phyloP scores from a whole-genome alignment of 2,888 invertebrate species.

The Apotomis capreana region DNA sequence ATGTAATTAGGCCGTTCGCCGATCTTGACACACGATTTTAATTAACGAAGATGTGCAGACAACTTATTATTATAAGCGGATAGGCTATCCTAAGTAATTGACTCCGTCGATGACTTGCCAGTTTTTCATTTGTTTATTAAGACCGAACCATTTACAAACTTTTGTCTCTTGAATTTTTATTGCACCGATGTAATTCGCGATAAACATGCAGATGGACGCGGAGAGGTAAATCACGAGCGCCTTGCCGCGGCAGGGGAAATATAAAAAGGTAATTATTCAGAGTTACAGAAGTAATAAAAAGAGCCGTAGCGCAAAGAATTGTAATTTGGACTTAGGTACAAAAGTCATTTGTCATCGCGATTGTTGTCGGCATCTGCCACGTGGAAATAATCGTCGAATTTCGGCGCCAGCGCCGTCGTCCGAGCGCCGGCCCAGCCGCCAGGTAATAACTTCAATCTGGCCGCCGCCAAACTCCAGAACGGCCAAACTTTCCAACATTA shows the following conservation, averaged over 20 bases:
- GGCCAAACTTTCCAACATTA: slow-evolving; percentile 75
- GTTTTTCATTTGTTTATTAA: slow-evolving; percentile 5
- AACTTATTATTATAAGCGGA: slow-evolving; percentile 7
- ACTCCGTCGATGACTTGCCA: neutral
- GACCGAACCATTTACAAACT: slow-evolving; percentile 3
- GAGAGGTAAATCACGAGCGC: slow-evolving; percentile 27
- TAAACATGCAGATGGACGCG: slow-evolving; percentile 32
- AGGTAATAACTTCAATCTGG: slow-evolving; percentile 81
- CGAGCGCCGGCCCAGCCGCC: slow-evolving; percentile 52
- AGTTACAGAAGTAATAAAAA: slow-evolving; percentile 39
- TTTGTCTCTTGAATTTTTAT: slow-evolving; percentile 25
- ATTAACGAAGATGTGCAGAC: slow-evolving; percentile 29
- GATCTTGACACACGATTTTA: slow-evolving; percentile 39
- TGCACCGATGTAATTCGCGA: slow-evolving; percentile 8
- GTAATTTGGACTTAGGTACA: slow-evolving; percentile 61
- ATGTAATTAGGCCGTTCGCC: slow-evolving; percentile 33
- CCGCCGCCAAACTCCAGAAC: slow-evolving; percentile 68
- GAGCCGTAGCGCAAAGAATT: slow-evolving; percentile 38
- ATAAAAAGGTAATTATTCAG: slow-evolving; percentile 39
- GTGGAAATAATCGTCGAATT: slow-evolving; percentile 75
- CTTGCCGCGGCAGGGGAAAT: slow-evolving; percentile 9
- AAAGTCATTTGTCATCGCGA: slow-evolving; percentile 72
- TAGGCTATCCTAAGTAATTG: neutral
- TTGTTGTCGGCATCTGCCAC: slow-evolving; percentile 75
- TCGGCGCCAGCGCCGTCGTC: slow-evolving; percentile 62